phyloP scores from a whole-genome alignment of 2,113 vertebrate species.

The Limnothrissa miodon region DNA sequence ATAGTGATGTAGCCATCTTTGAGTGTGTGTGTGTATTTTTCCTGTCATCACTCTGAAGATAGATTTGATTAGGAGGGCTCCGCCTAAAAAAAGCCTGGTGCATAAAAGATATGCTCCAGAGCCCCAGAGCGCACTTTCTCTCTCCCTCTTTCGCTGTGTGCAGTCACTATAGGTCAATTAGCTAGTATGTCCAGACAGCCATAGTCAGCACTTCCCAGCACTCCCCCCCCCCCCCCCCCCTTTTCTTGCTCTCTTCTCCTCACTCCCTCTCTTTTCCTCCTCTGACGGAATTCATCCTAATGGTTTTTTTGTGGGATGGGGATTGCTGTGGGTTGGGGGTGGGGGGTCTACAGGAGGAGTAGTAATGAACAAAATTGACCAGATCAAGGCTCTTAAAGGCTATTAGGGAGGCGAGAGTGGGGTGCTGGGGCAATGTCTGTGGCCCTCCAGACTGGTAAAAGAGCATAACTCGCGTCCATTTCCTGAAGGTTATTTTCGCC shows the following conservation, averaged over 20 bases:
- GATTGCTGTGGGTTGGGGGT: not conserved
- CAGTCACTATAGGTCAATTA: constrained; percentile 4
- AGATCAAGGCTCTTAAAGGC: constrained; percentile 19
- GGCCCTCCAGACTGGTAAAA: constrained; percentile 13
- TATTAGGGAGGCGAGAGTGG: not conserved
- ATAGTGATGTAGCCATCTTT: not conserved
- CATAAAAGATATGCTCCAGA: not conserved
- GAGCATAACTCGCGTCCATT: constrained; percentile 15
- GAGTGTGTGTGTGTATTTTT: not conserved
- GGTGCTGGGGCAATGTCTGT: not conserved
- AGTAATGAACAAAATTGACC: constrained; percentile 29
- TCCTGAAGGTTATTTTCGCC: constrained; percentile 1
- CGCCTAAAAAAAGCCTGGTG: not conserved
- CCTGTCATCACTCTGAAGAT: not conserved
- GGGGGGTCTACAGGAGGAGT: not conserved
- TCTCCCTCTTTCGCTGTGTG: not conserved
- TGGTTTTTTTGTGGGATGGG: constrained; percentile 4
- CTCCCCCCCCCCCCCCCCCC: not conserved
- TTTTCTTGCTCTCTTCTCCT: no score
- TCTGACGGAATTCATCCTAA: constrained; percentile 5
- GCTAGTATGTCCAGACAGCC: not conserved
- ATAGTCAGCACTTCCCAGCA: not conserved
- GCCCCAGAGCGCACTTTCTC: not conserved
- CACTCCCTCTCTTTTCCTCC: not conserved
- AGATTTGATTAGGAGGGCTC: not conserved